phyloP scores from a whole-genome alignment of 2,888 invertebrate genomes.

The Pasiphila rectangulata region DNA sequence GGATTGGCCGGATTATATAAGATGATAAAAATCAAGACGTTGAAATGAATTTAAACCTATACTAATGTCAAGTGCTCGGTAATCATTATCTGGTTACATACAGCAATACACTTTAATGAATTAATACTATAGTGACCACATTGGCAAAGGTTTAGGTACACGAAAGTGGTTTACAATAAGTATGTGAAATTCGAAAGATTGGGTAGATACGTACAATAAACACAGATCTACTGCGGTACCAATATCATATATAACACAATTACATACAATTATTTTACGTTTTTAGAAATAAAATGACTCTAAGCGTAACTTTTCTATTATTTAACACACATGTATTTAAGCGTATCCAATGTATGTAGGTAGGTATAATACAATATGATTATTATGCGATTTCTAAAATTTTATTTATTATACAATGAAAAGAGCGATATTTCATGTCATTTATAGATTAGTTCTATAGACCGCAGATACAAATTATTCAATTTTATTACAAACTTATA shows the following conservation, averaged over 20 bases:
- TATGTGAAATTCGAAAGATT: constrained; percentile 65
- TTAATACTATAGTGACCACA: constrained; percentile 42
- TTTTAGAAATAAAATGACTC: constrained; percentile 69
- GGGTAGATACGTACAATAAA: constrained; percentile 59
- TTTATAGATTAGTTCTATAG: constrained; percentile 37
- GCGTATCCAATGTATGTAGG: constrained; percentile 62
- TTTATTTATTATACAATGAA: constrained; percentile 36
- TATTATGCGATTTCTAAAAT: constrained; percentile 43
- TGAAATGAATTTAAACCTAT: constrained; percentile 59
- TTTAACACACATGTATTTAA: constrained; percentile 74
- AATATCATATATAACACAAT: constrained; percentile 72
- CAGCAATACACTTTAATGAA: constrained; percentile 35
- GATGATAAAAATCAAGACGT: too few species aligned
- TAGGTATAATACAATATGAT: constrained; percentile 48
- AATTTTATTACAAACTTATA: constrained; percentile 6
- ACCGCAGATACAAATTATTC: constrained; percentile 54
- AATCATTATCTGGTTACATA: constrained; percentile 31
- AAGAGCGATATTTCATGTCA: constrained; percentile 27
- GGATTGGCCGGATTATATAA: too few species aligned
- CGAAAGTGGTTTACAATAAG: constrained; percentile 36
- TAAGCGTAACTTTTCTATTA: constrained; percentile 77
- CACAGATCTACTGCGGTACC: constrained; percentile 78
- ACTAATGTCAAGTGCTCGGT: constrained; percentile 36
- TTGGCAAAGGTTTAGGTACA: constrained; percentile 48
- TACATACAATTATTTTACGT: constrained; percentile 68